Percentiles rank a stretch among this genome's conserved stretches.
Evolutionary conservation across 2,113 vertebrate genomes (phyloP).

Genomic region (Eonycteris spelaea): DNA sequence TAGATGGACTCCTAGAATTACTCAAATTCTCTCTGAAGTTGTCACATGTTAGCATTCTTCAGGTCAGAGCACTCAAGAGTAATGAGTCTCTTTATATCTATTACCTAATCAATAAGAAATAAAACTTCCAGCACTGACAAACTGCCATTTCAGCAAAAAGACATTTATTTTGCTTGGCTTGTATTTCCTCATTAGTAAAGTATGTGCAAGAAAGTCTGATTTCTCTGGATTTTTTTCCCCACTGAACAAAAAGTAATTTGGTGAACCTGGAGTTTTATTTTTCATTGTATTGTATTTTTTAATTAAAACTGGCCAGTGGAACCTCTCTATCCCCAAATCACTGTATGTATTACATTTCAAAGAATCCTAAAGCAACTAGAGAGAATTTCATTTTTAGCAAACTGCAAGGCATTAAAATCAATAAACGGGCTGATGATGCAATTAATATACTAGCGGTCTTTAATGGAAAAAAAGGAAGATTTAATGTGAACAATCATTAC

Average conservation of each 20-base stretch:
- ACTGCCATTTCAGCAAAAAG: slow-evolving; percentile 78
- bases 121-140: slow-evolving; percentile 60
- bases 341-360: slow-evolving; percentile 56
- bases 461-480: slow-evolving; percentile 43
- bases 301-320: slow-evolving; percentile 74
- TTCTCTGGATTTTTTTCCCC: slow-evolving; percentile 55
- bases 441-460: slow-evolving; percentile 47
- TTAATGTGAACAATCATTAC: neutral
- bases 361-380: slow-evolving; percentile 41
- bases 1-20: neutral
- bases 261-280: slow-evolving; percentile 72
- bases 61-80: slow-evolving; percentile 31
- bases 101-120: slow-evolving; percentile 81
- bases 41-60: slow-evolving; percentile 63
- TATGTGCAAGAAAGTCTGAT: slow-evolving; percentile 70
- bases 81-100: slow-evolving; percentile 73
- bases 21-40: slow-evolving; percentile 62
- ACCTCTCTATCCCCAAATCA: slow-evolving; percentile 65
- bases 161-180: slow-evolving; percentile 68
- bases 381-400: slow-evolving; percentile 51
- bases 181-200: slow-evolving; percentile 72
- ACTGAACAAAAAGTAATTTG: slow-evolving; percentile 60
- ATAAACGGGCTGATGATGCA: slow-evolving; percentile 28
- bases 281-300: slow-evolving; percentile 72
- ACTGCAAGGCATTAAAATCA: slow-evolving; percentile 50